phyloP scores from a whole-genome alignment of 2,113 vertebrate genomes.

The Microcebus jonahi region DNA sequence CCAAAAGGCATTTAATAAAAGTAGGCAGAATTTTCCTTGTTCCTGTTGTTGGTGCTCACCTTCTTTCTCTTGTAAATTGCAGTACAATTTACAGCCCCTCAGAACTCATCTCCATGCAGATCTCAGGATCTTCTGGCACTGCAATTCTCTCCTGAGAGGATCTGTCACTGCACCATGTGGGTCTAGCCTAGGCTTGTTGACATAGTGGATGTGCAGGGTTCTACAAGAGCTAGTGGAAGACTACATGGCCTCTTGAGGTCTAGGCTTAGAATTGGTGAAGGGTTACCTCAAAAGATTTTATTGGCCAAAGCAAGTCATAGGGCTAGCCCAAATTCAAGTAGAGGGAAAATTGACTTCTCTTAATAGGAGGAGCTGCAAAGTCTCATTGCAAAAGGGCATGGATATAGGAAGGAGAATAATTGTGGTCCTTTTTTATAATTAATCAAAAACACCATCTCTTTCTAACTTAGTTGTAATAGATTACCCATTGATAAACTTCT shows the following conservation, averaged over 20 bases:
- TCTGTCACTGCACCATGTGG: neutral
- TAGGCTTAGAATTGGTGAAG: neutral
- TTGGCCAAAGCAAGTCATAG: neutral
- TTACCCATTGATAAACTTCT: neutral
- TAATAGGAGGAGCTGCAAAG: neutral
- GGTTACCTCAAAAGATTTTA: neutral
- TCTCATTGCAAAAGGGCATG: neutral
- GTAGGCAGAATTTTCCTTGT: neutral
- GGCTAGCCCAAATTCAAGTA: neutral
- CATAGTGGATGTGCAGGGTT: neutral
- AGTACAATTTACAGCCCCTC: neutral
- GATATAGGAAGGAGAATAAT: neutral
- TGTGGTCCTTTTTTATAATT: neutral
- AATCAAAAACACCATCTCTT: conserved; percentile 15
- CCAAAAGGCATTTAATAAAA: neutral
- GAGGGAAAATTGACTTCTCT: neutral
- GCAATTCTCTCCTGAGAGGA: neutral
- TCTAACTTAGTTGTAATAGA: neutral
- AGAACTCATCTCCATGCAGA: neutral
- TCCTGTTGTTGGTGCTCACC: neutral
- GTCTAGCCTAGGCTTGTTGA: neutral
- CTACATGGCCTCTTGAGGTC: neutral
- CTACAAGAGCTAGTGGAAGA: neutral
- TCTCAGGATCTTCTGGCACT: neutral
- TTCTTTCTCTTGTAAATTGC: neutral